Conservation (phyloP, 2,888 invertebrate species). For the Sesia bembeciformis region DNA sequence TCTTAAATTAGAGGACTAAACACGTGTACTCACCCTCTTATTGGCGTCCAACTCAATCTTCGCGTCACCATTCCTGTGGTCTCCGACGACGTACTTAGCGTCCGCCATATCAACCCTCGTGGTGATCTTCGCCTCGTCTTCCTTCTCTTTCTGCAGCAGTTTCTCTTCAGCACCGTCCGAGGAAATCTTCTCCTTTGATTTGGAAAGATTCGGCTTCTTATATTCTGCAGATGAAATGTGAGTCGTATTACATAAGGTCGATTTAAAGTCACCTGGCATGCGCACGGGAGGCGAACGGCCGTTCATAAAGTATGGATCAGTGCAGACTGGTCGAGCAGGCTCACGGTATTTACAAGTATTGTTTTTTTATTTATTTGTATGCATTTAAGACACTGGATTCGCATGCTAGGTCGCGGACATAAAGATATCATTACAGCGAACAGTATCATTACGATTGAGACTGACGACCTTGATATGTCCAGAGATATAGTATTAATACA, state of each 20-base stretch:
- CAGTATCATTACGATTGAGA: too few species aligned
- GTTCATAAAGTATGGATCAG: neutral
- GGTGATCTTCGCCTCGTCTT: conserved; percentile 73
- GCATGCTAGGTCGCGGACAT: too few species aligned
- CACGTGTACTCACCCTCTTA: conserved; percentile 53
- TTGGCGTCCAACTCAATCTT: conserved; percentile 87
- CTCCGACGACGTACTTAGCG: conserved; percentile 83
- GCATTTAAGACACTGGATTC: too few species aligned
- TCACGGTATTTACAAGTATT: too few species aligned
- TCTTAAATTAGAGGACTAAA: too few species aligned
- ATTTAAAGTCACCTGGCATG: neutral
- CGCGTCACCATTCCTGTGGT: conserved; percentile 89
- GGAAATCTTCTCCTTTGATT: conserved; percentile 60
- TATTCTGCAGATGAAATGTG: neutral
- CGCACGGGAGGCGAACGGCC: neutral
- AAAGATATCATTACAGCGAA: too few species aligned
- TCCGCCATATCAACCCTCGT: conserved; percentile 77
- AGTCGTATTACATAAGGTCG: too few species aligned
- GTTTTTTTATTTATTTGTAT: too few species aligned
- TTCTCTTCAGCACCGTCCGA: conserved; percentile 82
- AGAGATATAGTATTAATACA: too few species aligned
- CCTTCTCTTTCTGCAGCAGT: conserved; percentile 76
- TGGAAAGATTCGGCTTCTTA: conserved; percentile 41
- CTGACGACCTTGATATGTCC: too few species aligned
- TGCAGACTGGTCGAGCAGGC: too few species aligned